Base-by-base conservation (phyloP, 2,113 vertebrate species). In the Chionodraco myersi region DNA sequence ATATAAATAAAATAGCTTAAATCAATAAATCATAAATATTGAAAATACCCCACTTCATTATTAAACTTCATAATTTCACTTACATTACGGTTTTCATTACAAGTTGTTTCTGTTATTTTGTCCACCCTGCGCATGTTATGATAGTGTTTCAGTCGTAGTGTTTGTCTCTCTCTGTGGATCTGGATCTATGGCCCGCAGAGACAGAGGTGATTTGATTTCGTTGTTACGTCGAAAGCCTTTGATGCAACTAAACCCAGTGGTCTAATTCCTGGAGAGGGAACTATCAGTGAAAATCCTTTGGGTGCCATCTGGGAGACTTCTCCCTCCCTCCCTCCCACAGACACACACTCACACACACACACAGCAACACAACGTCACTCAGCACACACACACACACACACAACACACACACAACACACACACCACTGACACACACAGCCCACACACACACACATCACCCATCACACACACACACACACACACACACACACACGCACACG, bases 251-350 rank as follows among this genome's bases (percentile, higher is more conserved):
- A 92, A 92, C 84, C 88, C 89, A 86, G 60, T 60, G 87, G 89
- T 91, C 89, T 93, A 92, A 93, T 93, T 93, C 92, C 89, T 92
- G 85, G 86, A 92, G 85, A 91, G 90, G 79, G 61, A 88, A 79
- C 75, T 85, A 88, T 88, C 85, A 88, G 86, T 80, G 87, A 83
- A 89, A 91, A 93, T 93, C 91, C 88, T 86, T 51, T 78, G 86
- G 90, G 80, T 79, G 89, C 92, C 92, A 93, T 93, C 92, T 93
- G 92, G 91, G 88, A 90, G 84, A 88, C 84, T 84, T 87, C 74
- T 47, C 47, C 72, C 74, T 47, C 47, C 72, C 74, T 47, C 47
- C 72, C 53, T 23, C 49, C 51, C 61, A 65, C 47, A 54, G 77
- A 70, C 80, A 68, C 72, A 54, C 82, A 76, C 71, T 69, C 62